phyloP scores from a whole-genome alignment of 2,888 invertebrate species.

The Unio pictorum region DNA sequence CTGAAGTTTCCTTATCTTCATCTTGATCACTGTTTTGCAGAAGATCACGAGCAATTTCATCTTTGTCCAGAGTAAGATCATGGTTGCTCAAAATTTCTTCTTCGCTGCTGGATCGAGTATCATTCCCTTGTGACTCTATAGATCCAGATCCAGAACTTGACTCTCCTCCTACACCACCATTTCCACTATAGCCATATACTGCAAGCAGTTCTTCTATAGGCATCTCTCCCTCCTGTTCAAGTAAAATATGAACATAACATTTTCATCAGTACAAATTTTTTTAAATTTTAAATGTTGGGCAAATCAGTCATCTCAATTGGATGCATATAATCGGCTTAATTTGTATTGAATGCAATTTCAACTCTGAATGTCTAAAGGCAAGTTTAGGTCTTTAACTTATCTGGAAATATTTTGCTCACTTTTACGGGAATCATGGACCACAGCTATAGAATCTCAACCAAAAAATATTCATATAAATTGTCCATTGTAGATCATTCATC shows the following conservation, averaged over 20 bases:
- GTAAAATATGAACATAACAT: slow-evolving; percentile 4
- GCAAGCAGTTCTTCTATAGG: slow-evolving; percentile 93
- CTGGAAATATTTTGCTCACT: too few relatives aligned
- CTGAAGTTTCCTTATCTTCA: slow-evolving; percentile 68
- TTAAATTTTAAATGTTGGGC: too few relatives aligned
- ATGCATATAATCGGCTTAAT: too few relatives aligned
- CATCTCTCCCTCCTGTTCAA: slow-evolving; percentile 89
- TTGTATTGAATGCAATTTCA: too few relatives aligned
- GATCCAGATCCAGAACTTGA: slow-evolving; percentile 12
- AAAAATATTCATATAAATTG: too few relatives aligned
- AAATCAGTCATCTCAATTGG: too few relatives aligned
- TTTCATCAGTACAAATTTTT: too few relatives aligned
- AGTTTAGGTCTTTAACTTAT: too few relatives aligned
- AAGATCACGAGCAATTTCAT: slow-evolving; percentile 69
- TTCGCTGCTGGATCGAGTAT: slow-evolving; percentile 69
- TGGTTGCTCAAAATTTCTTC: slow-evolving; percentile 72
- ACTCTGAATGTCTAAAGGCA: too few relatives aligned
- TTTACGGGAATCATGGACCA: too few relatives aligned
- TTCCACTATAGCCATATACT: slow-evolving; percentile 77
- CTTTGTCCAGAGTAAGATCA: slow-evolving; percentile 72
- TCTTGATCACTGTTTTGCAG: slow-evolving; percentile 64
- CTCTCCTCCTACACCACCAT: slow-evolving; percentile 4
- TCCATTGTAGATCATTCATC: too few relatives aligned
- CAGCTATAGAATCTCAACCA: too few relatives aligned
- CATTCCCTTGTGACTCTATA: slow-evolving; percentile 29